phyloP scores from a whole-genome alignment of 2,888 invertebrate species.

The Ophion slaviceki region DNA sequence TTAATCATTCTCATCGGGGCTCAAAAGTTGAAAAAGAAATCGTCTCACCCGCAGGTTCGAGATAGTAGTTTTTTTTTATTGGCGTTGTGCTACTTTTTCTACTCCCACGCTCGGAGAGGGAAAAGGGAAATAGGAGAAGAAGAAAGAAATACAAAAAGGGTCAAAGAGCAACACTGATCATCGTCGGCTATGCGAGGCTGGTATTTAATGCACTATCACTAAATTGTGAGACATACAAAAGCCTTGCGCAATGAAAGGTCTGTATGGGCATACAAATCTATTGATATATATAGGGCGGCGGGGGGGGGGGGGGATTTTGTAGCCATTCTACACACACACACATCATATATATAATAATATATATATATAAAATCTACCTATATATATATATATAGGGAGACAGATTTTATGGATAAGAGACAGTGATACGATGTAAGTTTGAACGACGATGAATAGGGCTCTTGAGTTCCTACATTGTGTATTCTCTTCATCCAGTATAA shows the following conservation, averaged over 20 bases:
- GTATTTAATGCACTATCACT: slow-evolving; percentile 47
- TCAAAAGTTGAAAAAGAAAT: no score
- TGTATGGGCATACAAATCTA: no score
- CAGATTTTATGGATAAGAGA: background rate
- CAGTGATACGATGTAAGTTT: slow-evolving; percentile 8
- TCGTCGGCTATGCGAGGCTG: slow-evolving; percentile 36
- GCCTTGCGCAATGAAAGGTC: slow-evolving; percentile 49
- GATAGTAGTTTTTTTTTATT: no score
- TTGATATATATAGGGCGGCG: background rate
- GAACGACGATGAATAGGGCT: slow-evolving; percentile 15
- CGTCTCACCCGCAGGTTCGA: no score
- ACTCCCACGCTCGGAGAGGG: no score
- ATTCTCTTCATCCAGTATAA: slow-evolving; percentile 9
- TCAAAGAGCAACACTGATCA: slow-evolving; percentile 54
- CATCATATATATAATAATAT: no score
- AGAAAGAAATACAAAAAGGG: background rate
- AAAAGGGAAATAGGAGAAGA: background rate
- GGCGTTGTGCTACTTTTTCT: no score
- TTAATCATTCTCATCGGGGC: no score
- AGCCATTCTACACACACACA: no score
- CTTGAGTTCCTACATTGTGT: slow-evolving; percentile 12
- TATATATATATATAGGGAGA: background rate
- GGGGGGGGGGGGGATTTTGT: background rate
- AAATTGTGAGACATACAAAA: slow-evolving; percentile 57
- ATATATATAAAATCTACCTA: no score